A percentile compares a stretch with the other conserved stretches of the same genome.
Conservation (phyloP, 2,888 invertebrate genomes). For the Harmothoe impar region DNA sequence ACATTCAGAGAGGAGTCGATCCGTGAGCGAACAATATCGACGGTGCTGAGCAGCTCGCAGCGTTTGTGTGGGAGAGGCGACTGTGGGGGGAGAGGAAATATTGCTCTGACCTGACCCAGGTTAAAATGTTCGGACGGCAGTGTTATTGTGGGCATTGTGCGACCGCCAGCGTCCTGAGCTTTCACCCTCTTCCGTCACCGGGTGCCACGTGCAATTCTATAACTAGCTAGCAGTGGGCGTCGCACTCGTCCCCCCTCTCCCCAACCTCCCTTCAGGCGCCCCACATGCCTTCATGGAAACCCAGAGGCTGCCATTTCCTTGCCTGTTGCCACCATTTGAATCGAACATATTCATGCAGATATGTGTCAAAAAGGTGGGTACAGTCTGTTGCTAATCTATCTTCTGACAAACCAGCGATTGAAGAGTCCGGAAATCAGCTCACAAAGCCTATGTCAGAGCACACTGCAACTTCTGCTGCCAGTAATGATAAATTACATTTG, state of each 20-base stretch:
- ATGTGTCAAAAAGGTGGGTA: background rate
- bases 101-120: constrained; percentile 34
- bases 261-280: background rate
- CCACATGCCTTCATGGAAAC: background rate
- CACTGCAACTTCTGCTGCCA: background rate
- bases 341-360: background rate
- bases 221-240: background rate
- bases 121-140: constrained; percentile 38
- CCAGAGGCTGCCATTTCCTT: constrained; percentile 19
- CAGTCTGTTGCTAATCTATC: constrained; percentile 2
- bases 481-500: background rate
- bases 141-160: constrained; percentile 46
- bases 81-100: background rate
- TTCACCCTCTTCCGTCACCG: background rate
- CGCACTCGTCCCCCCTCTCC: background rate
- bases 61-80: background rate
- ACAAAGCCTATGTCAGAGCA: background rate
- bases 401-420: background rate
- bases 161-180: constrained; percentile 1
- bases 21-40: background rate
- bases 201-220: constrained; percentile 30
- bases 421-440: constrained; percentile 15
- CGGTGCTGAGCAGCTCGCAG: background rate
- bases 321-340: constrained; percentile 2
- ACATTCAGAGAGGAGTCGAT: constrained; percentile 31